Evolutionary conservation across 2,888 invertebrate genomes (phyloP).

Genomic region (Nomada hirtipes): DNA sequence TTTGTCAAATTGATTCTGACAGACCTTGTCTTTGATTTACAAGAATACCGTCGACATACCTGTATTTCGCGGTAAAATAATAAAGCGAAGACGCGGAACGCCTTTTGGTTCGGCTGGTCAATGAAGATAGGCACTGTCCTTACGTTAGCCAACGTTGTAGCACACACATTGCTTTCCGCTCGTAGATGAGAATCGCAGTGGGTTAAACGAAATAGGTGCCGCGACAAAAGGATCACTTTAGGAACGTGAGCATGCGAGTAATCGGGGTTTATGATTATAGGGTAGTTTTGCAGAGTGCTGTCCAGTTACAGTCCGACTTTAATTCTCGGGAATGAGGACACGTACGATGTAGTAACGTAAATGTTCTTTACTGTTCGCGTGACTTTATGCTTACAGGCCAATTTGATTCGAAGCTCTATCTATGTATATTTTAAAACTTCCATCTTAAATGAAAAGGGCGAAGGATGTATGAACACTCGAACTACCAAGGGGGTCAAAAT

Average conservation of each 20-base stretch:
- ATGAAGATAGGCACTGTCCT: background rate
- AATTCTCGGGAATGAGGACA: slow-evolving; percentile 36
- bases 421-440: background rate
- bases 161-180: background rate
- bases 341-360: slow-evolving; percentile 29
- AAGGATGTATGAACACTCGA: too few relatives aligned
- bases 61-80: too few relatives aligned
- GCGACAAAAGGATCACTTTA: slow-evolving; percentile 39
- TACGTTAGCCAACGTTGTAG: background rate
- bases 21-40: too few relatives aligned
- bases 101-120: background rate
- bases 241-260: slow-evolving; percentile 41
- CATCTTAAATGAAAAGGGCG: too few relatives aligned
- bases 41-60: too few relatives aligned
- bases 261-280: slow-evolving; percentile 53
- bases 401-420: background rate
- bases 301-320: slow-evolving; percentile 13
- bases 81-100: too few relatives aligned
- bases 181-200: slow-evolving; percentile 8
- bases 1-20: too few relatives aligned
- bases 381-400: background rate
- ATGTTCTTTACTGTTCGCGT: slow-evolving; percentile 8
- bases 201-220: slow-evolving; percentile 8
- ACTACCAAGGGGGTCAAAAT: too few relatives aligned
- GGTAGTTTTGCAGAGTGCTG: slow-evolving; percentile 42